phyloP scores from a whole-genome alignment of 2,113 vertebrate species.

The Empidonax alnorum region DNA sequence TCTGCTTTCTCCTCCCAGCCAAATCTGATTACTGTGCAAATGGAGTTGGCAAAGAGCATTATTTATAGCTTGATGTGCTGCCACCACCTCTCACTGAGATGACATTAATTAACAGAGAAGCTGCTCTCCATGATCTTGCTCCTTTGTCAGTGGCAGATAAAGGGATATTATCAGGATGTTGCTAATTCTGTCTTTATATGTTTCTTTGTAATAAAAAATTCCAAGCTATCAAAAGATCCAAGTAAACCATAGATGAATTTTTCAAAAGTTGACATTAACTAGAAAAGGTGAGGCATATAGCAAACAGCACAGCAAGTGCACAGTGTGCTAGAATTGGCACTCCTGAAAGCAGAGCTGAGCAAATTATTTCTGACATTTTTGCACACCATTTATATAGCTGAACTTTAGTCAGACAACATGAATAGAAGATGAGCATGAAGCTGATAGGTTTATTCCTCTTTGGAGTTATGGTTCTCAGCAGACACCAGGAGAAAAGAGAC shows the following conservation, averaged over 20 bases:
- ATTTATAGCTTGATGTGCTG: constrained; percentile 17
- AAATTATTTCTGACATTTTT: background rate
- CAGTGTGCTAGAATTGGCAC: background rate
- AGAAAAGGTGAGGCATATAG: background rate
- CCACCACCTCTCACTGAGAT: background rate
- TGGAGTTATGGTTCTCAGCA: background rate
- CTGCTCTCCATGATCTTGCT: background rate
- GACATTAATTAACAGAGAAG: constrained; percentile 42
- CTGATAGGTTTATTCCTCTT: background rate
- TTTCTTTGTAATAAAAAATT: background rate
- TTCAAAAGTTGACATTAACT: background rate
- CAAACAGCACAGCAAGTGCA: background rate
- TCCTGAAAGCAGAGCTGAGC: background rate
- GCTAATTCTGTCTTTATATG: background rate
- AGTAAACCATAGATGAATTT: background rate
- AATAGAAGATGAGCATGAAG: background rate
- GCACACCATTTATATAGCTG: background rate
- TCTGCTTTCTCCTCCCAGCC: background rate
- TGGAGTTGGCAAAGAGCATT: background rate
- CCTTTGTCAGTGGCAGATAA: constrained; percentile 8
- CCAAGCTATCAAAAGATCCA: background rate
- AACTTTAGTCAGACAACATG: background rate
- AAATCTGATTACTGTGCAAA: background rate
- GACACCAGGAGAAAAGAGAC: background rate
- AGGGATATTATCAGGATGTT: background rate